Evolutionary conservation across 2,888 invertebrate species (phyloP).

Genomic region (Aelia acuminata): DNA sequence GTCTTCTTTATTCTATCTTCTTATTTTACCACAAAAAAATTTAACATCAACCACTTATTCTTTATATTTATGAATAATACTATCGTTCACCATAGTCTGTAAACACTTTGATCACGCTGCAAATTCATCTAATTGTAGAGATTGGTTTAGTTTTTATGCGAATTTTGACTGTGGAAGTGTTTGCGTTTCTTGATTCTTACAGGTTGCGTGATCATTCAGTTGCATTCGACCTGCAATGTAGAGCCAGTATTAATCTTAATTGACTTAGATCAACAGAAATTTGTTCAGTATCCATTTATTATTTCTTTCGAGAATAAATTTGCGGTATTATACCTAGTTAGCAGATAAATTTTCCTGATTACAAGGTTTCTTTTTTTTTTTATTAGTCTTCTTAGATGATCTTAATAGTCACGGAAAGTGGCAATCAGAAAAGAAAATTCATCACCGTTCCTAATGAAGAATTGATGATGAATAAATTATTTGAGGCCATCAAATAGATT

Average conservation of each 20-base stretch:
- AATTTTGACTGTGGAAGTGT: no score
- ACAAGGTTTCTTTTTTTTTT: not conserved
- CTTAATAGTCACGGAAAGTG: constrained; percentile 8
- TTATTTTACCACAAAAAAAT: no score
- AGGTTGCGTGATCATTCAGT: no score
- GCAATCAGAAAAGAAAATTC: constrained; percentile 15
- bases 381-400: not conserved
- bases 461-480: not conserved
- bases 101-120: no score
- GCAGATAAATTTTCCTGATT: not conserved
- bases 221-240: not conserved
- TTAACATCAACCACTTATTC: no score
- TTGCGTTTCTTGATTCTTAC: no score
- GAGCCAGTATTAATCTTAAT: not conserved
- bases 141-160: no score
- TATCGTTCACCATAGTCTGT: no score
- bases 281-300: not conserved
- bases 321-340: not conserved
- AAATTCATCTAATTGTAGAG: no score
- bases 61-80: no score
- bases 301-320: not conserved
- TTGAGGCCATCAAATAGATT: not conserved
- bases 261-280: not conserved
- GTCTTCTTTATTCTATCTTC: no score
- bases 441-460: not conserved